Base-by-base conservation (phyloP, 2,888 invertebrate genomes). In the Drosophila flavopinicola region DNA sequence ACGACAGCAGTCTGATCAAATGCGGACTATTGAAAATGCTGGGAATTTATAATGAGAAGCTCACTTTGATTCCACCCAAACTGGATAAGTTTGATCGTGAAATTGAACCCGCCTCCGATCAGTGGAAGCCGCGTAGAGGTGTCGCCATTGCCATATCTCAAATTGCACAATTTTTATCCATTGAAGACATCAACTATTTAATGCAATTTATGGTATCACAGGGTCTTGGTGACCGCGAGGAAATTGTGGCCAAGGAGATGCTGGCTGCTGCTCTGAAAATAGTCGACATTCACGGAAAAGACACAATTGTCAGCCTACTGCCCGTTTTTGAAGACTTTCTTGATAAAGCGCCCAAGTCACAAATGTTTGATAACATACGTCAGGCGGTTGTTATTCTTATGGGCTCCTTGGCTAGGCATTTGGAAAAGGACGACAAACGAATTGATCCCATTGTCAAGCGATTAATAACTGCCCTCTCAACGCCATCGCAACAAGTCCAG, bases 401-500 rank as follows among this genome's bases (percentile, higher is more conserved):
- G 96, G 99, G 99, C 3, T 97, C 97, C 0, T 92, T 99, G 78
- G 99, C 99, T n/a, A 94, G 97, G 37, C 98, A 99, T 93, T 93
- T 99, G 85, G 97, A 96, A 80, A 96, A 96, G 67, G 95, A 95
- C 69, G 98, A 99, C 92, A 93, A 94, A 2, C 93, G 97, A 87
- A 95, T 99, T 78, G 96, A 96, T 88, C 98, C 99, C n/a, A 99
- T 99, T 86, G 95, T 99, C 6, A 94, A 95, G 80, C 94, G 98
- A 60, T 93, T 99, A 39, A 94, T 99, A 48, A 95, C 96, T 47
- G 97, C 99, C 0, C 92, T 99, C 3, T 96, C 96, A 29, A 99
- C 99, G 32, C 99, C 99, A 9, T 98, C 99, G 32, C 98, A 99
- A 90, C 97, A 97, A 93, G 98, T 99, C 0, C 99, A 99, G 93